phyloP scores from a whole-genome alignment of 2,888 invertebrate genomes.

The Clivina fossor region DNA sequence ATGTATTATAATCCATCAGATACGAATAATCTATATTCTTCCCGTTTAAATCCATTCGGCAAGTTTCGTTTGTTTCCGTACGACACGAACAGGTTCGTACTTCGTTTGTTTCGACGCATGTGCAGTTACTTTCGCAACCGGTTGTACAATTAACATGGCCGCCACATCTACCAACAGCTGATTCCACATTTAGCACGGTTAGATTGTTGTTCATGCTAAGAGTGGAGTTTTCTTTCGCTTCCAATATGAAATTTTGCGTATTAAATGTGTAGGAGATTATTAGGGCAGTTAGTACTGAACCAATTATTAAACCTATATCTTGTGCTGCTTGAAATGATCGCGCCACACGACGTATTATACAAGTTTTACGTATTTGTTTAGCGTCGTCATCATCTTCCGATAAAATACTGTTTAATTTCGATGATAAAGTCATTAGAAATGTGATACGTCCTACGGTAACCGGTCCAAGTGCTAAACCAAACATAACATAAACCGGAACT shows the following conservation, averaged over 20 bases:
- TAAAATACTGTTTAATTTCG: slow-evolving; percentile 52
- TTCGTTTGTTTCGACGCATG: slow-evolving; percentile 1
- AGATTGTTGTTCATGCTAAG: not conserved
- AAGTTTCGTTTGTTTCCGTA: slow-evolving; percentile 16
- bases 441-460: slow-evolving; percentile 46
- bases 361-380: slow-evolving; percentile 46
- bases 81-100: not conserved
- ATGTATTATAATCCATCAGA: slow-evolving; percentile 44
- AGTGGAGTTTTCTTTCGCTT: slow-evolving; percentile 1
- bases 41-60: not conserved
- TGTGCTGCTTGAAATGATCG: slow-evolving; percentile 60
- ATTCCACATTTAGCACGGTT: not conserved
- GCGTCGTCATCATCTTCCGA: slow-evolving; percentile 53
- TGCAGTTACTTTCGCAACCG: slow-evolving; percentile 2
- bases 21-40: not conserved
- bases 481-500: slow-evolving; percentile 56
- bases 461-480: slow-evolving; percentile 61
- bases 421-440: slow-evolving; percentile 53
- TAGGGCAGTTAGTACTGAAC: slow-evolving; percentile 49
- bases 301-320: slow-evolving; percentile 60
- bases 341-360: slow-evolving; percentile 55
- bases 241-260: slow-evolving; percentile 6
- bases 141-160: slow-evolving; percentile 1
- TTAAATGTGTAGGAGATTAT: slow-evolving; percentile 12
- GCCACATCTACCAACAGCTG: slow-evolving; percentile 5